phyloP scores from a whole-genome alignment of 2,888 invertebrate species.

The Drosophila subsilvestris region DNA sequence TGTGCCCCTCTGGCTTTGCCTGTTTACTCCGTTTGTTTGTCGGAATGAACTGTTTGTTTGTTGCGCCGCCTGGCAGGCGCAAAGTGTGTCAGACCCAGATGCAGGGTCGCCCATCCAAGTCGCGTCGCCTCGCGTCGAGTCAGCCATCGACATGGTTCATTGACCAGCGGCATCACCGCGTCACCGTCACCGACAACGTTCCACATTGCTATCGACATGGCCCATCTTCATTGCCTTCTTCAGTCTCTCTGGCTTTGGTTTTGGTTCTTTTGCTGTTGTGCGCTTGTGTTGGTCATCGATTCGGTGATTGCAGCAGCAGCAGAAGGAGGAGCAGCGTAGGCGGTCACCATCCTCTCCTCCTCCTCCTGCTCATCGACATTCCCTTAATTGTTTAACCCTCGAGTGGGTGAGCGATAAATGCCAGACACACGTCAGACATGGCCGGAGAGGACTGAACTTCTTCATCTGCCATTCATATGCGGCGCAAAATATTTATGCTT shows the following conservation, averaged over 20 bases:
- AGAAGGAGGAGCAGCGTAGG: slow-evolving; percentile 18
- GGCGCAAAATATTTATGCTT: slow-evolving; percentile 34
- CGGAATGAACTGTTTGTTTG: slow-evolving; percentile 40
- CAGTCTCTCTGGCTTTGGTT: slow-evolving; percentile 3
- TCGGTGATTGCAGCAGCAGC: slow-evolving; percentile 17
- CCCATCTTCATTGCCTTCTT: slow-evolving; percentile 19
- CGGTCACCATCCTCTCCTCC: slow-evolving; percentile 5
- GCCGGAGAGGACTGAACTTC: slow-evolving; percentile 10
- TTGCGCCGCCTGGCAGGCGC: slow-evolving; percentile 27
- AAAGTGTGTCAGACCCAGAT: slow-evolving; percentile 64
- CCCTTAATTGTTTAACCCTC: slow-evolving; percentile 63
- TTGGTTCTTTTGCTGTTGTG: background rate
- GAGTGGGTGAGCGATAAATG: slow-evolving; percentile 40
- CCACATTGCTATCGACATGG: slow-evolving; percentile 43
- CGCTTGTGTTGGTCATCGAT: slow-evolving; percentile 40
- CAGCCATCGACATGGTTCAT: slow-evolving; percentile 56
- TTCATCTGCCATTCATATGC: slow-evolving; percentile 26
- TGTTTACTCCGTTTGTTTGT: slow-evolving; percentile 44
- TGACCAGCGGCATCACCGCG: slow-evolving; percentile 54
- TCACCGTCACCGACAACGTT: slow-evolving; percentile 41
- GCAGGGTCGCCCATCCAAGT: slow-evolving; percentile 23
- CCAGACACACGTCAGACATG: slow-evolving; percentile 18
- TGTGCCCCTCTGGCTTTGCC: slow-evolving; percentile 9
- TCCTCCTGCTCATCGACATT: slow-evolving; percentile 10
- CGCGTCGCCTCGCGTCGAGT: slow-evolving; percentile 2